A percentile compares a stretch with the other conserved stretches of the same genome.
phyloP scores from a whole-genome alignment of 2,113 vertebrate genomes.

The Grus americana region DNA sequence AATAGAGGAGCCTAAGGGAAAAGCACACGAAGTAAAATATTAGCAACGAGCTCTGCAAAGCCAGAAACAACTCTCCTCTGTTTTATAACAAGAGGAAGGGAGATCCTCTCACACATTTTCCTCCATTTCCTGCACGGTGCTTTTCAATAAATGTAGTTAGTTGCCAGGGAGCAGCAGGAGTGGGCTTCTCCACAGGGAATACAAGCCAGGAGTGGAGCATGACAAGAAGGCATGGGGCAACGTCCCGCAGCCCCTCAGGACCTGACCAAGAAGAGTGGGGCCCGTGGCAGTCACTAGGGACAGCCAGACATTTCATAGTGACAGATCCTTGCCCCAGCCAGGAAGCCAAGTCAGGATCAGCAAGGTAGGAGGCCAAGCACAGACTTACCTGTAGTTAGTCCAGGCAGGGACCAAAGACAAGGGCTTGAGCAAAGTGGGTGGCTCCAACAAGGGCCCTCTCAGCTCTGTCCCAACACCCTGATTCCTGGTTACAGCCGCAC shows the following conservation, averaged over 20 bases:
- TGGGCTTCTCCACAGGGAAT: not conserved
- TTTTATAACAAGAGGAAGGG: not conserved
- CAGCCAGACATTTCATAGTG: not conserved
- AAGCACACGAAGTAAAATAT: not conserved
- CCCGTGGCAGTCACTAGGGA: not conserved
- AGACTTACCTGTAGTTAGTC: not conserved
- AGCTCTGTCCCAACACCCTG: not conserved
- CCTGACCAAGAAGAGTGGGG: not conserved
- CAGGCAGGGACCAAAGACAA: not conserved
- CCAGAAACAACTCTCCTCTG: not conserved
- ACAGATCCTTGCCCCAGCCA: too few relatives aligned
- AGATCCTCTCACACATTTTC: not conserved
- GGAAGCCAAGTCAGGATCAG: not conserved
- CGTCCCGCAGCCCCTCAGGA: not conserved
- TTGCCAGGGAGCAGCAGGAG: not conserved
- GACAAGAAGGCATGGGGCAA: accelerated
- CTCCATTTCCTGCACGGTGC: not conserved
- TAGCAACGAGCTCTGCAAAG: not conserved
- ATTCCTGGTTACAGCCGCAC: not conserved
- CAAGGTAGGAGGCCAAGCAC: not conserved
- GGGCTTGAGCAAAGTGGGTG: not conserved
- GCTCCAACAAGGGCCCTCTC: not conserved
- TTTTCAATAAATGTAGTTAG: not conserved
- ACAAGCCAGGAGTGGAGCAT: not conserved
- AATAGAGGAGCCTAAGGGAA: not conserved